Conservation (phyloP, 2,113 vertebrate genomes). For the Leucosticte australis region DNA sequence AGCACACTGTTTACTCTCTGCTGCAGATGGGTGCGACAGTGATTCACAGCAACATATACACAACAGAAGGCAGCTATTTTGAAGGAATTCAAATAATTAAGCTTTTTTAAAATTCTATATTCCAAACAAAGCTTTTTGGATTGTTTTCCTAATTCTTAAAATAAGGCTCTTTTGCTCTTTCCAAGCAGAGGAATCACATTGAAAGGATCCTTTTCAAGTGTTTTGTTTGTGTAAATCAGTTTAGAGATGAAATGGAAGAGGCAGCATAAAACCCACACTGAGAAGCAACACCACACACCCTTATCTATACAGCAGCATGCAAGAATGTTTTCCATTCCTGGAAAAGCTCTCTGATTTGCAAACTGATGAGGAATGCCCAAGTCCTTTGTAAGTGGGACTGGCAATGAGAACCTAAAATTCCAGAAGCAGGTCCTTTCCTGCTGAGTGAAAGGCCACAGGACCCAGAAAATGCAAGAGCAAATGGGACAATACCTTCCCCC, state of each 20-base stretch:
- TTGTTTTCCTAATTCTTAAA: not conserved
- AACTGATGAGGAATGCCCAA: not conserved
- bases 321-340: not conserved
- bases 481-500: not conserved
- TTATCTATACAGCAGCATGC: not conserved
- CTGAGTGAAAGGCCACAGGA: not conserved
- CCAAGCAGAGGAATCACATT: not conserved
- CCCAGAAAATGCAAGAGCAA: not conserved
- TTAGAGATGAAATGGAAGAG: not conserved
- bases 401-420: not conserved
- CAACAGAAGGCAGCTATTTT: not conserved
- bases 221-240: not conserved
- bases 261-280: not conserved
- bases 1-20: not conserved
- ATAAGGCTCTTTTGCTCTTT: not conserved
- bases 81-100: not conserved
- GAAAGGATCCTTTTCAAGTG: not conserved
- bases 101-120: not conserved
- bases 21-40: not conserved
- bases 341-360: not conserved
- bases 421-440: not conserved
- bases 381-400: not conserved
- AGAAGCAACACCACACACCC: not conserved
- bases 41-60: not conserved
- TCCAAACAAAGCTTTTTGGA: not conserved